These are phyloP conservation scores for Galemys pyrenaicus DNA, from an alignment of 2,113 vertebrate species.

Conservation along the genomic window DNA sequence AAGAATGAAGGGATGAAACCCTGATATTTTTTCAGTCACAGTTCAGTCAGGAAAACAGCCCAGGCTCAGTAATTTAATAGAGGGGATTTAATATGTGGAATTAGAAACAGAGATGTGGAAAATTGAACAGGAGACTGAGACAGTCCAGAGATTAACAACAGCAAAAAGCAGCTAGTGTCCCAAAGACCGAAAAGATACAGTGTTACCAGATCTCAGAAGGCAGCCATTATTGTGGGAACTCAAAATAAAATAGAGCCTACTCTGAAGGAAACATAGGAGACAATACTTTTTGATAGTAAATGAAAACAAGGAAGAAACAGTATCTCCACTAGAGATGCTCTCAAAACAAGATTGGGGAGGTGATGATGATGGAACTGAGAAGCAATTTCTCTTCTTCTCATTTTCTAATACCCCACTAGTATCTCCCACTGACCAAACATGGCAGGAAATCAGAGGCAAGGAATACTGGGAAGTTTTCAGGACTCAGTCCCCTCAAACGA, in stretches of 20 bases:
- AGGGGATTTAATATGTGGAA: conserved; percentile 1
- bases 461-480: not conserved
- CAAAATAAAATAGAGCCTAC: not conserved
- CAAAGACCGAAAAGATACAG: not conserved
- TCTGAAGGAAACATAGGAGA: not conserved
- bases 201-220: not conserved
- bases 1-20: not conserved
- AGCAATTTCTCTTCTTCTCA: not conserved
- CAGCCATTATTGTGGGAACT: not conserved
- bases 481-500: not conserved
- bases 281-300: not conserved
- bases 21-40: not conserved
- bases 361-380: accelerated
- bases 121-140: not conserved
- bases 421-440: not conserved
- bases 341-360: not conserved
- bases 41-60: not conserved
- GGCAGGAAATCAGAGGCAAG: not conserved
- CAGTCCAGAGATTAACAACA: not conserved
- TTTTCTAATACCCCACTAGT: not conserved
- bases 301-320: not conserved
- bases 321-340: not conserved
- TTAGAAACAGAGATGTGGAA: conserved; percentile 6
- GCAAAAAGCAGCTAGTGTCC: not conserved
- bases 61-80: not conserved